Conservation (phyloP, 2,797 vertebrate species). For the Cynodonichthys magdalenae region DNA sequence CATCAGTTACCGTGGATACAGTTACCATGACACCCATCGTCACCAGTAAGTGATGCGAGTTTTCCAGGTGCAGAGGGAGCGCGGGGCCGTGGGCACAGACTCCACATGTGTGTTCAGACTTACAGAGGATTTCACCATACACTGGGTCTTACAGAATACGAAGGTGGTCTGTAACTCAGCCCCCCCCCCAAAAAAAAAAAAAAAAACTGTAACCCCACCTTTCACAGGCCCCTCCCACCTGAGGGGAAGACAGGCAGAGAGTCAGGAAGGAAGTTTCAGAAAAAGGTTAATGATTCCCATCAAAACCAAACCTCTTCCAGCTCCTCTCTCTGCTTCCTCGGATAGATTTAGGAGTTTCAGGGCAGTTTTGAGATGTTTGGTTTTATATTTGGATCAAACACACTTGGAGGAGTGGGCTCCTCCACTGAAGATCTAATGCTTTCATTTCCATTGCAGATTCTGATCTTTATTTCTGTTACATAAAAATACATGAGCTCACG, state of each 20-base stretch:
- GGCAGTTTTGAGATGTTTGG: constrained; percentile 28
- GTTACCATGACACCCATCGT: constrained; percentile 74
- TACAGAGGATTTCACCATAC: constrained; percentile 50
- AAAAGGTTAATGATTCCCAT: constrained; percentile 9
- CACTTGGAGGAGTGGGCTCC: constrained; percentile 49
- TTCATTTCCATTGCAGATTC: constrained; percentile 68
- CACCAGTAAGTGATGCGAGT: constrained; percentile 72
- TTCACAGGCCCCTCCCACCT: constrained; percentile 24
- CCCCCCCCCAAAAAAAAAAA: too few species aligned
- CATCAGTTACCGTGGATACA: constrained; percentile 70
- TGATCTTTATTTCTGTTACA: constrained; percentile 61
- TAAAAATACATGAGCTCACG: constrained; percentile 52
- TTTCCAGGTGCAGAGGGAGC: constrained; percentile 72
- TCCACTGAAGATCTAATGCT: constrained; percentile 32
- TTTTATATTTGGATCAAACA: constrained; percentile 69
- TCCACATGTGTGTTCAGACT: constrained; percentile 23
- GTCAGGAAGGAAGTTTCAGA: constrained; percentile 35
- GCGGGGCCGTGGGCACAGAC: constrained; percentile 30
- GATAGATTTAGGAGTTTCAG: constrained; percentile 39
- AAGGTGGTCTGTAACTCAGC: too few species aligned
- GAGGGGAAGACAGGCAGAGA: constrained; percentile 1
- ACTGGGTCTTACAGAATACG: constrained; percentile 20
- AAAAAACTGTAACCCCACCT: constrained; percentile 21
- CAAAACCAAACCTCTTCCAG: constrained; percentile 5
- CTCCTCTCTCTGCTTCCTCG: background rate